These are phyloP conservation scores for Drosophila bocqueti DNA, from an alignment of 1,140 invertebrate genomes.

Conservation along the genomic window DNA sequence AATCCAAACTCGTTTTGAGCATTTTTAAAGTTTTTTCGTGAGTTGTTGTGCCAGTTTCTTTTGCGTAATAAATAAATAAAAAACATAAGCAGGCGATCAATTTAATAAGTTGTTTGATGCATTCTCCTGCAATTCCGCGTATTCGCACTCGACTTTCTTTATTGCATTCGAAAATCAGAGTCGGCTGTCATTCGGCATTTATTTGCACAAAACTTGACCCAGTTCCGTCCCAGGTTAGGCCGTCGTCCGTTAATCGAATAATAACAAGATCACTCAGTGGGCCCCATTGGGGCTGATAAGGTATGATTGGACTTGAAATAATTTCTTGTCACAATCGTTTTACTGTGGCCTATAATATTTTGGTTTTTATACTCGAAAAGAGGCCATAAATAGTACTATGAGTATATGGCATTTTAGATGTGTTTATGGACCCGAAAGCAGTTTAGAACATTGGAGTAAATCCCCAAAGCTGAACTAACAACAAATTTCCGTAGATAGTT, in stretches of 20 bases:
- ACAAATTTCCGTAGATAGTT: slow-evolving; percentile 6
- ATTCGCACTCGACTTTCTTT: slow-evolving; percentile 48
- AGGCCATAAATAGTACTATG: background rate
- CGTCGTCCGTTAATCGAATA: slow-evolving; percentile 21
- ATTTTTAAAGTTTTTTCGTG: slow-evolving; percentile 51
- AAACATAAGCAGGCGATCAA: slow-evolving; percentile 21
- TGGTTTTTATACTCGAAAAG: slow-evolving; percentile 18
- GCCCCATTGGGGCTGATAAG: slow-evolving; percentile 15
- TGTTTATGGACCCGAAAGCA: background rate
- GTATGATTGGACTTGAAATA: slow-evolving; percentile 25
- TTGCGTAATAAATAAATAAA: slow-evolving; percentile 71
- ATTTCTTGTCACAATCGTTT: slow-evolving; percentile 31
- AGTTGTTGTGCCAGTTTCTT: slow-evolving; percentile 64
- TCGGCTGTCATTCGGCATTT: slow-evolving; percentile 32
- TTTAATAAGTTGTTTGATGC: slow-evolving; percentile 10
- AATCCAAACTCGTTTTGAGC: slow-evolving; percentile 60
- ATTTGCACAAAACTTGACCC: slow-evolving; percentile 53
- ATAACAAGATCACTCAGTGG: slow-evolving; percentile 35
- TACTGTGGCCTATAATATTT: background rate
- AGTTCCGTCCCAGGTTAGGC: slow-evolving; percentile 19
- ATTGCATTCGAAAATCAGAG: slow-evolving; percentile 5
- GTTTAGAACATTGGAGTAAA: background rate
- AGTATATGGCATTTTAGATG: background rate
- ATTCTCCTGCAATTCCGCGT: slow-evolving; percentile 34
- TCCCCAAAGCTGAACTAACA: background rate